Evolutionary conservation across 2,888 invertebrate species (phyloP), one percentile per base, ranked within the genome.

Genomic region (Agonopterix alstromeriana): DNA sequence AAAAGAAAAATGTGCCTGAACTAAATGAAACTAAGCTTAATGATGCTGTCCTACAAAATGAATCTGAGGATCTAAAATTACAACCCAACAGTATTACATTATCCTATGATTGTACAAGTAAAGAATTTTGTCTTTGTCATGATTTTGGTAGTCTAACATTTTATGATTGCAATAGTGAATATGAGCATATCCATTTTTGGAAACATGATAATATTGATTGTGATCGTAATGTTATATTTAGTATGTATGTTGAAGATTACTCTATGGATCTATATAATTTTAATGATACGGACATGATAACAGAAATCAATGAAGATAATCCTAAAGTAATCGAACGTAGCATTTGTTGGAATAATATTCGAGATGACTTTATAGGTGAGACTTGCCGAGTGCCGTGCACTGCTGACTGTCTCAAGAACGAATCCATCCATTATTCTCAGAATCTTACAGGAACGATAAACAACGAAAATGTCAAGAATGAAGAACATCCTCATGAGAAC

Each of bases 121-220:
- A 61, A 50, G 57, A 68, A 48, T 77, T 75, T 63, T 86, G 85
- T 65, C 49, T 74, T 47, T 86, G 86, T 56, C 51, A 60, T 48
- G 86, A 87, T 67, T 87, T 80, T 65, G 87, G 87, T 35, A 63
- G 55, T 46, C 61, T 77, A 51, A 53, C 54, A 49, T 61, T 61
- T 58, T 70, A 75, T 63, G 73, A 75, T 53, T 45, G 48, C 50
- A 60, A 67, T 51, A 54, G 57, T 43, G 49, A 55, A 38, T 77
- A 78, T 66, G 75, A 77, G 54, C 83, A 85, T 60, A 65, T 84
- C 51, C 84, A 87, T 65, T 86, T 77, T 63, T 68, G 63, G 59
- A 54, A 67, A n/a, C 61, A 63, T 48, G 56, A 57, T 38, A 53
- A 47, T 53, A 48, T 53, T 46, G 52, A 61, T 53, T 65, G 65